Evolutionary conservation across 2,888 invertebrate genomes (phyloP).

Genomic region (Eremobia ochroleuca): DNA sequence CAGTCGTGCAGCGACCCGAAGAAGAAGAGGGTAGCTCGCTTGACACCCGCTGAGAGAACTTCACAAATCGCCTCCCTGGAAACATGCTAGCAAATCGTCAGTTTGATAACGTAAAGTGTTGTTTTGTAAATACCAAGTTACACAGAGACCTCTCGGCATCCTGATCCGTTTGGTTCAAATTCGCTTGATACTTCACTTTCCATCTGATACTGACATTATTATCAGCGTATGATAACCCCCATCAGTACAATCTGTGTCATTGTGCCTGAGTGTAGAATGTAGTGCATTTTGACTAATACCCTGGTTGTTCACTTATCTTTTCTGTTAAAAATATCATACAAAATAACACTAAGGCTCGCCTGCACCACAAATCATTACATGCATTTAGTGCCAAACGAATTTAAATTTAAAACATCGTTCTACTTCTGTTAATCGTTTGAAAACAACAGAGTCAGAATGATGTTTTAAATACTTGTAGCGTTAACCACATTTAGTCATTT

Average conservation of each 20-base stretch:
- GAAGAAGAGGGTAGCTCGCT: neutral
- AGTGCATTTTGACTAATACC: neutral
- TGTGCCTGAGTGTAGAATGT: neutral
- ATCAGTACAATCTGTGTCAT: neutral
- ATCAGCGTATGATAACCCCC: neutral
- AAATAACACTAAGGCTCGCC: neutral
- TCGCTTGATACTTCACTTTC: neutral
- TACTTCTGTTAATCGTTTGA: neutral
- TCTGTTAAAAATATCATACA: neutral
- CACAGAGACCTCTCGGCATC: neutral
- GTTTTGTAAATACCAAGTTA: neutral
- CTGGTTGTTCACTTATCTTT: neutral
- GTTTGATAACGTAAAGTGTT: neutral
- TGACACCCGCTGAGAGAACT: neutral
- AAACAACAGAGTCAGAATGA: neutral
- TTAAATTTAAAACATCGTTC: neutral
- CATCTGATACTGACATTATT: neutral
- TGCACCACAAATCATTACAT: neutral
- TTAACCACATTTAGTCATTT: neutral
- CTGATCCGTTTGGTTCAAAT: neutral
- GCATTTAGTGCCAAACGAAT: neutral
- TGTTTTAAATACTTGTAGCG: neutral
- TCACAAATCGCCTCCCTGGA: neutral
- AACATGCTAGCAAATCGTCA: neutral
- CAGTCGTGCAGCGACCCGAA: neutral